These are phyloP conservation scores for Dryocosmus kuriphilus DNA, from an alignment of 2,888 invertebrate species.

Conservation along the genomic window DNA sequence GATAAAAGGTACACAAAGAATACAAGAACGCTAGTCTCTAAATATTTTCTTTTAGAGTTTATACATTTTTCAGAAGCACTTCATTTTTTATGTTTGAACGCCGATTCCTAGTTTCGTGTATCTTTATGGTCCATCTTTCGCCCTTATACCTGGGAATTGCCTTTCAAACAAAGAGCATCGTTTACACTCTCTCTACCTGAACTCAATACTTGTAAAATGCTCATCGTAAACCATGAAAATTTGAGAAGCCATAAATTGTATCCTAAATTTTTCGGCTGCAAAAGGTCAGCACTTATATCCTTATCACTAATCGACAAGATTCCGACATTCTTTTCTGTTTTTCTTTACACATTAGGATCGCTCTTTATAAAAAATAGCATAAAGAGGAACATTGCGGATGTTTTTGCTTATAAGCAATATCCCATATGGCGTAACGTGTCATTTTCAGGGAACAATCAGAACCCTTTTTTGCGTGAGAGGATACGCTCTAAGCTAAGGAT, in stretches of 20 bases:
- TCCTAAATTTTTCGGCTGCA: background rate
- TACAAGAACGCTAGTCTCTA: background rate
- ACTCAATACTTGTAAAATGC: background rate
- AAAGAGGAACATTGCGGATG: background rate
- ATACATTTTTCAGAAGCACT: conserved; percentile 27
- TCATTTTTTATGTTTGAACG: conserved; percentile 26
- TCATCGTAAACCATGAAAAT: background rate
- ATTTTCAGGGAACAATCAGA: conserved; percentile 65
- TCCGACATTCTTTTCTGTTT: background rate
- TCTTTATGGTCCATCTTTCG: conserved; percentile 22
- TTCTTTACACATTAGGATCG: background rate
- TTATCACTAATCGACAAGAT: background rate
- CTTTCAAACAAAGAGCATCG: background rate
- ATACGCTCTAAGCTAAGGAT: conserved; percentile 47
- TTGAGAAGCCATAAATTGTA: background rate
- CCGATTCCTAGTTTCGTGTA: conserved; percentile 24
- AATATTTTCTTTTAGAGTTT: conserved; percentile 10
- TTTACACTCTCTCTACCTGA: background rate
- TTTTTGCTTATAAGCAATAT: conserved; percentile 61
- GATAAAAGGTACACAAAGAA: conserved; percentile 5
- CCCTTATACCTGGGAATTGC: background rate
- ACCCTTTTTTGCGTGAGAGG: conserved; percentile 50
- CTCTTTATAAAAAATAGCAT: background rate
- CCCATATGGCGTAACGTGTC: conserved; percentile 59
- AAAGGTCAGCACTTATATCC: background rate